A percentile compares a stretch with the other conserved stretches of the same genome.
These are phyloP conservation scores for Mastacembelus armatus DNA, from an alignment of 2,797 vertebrate genomes.

Conservation along the genomic window DNA sequence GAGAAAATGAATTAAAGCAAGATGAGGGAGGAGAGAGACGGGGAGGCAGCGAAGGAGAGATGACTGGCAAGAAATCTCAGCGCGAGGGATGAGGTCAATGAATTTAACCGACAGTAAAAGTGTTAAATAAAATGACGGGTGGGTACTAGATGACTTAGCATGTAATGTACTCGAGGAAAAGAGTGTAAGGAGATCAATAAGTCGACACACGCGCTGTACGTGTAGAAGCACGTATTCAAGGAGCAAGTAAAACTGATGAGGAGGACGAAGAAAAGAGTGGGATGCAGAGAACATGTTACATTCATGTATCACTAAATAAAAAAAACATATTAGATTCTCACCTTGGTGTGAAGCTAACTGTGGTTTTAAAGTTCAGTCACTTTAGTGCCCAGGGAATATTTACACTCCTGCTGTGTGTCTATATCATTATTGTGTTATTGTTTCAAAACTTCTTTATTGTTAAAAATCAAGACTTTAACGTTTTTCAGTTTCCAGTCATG, in stretches of 20 bases:
- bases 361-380: no score
- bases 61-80: constrained; percentile 51
- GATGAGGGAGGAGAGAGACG: constrained; percentile 31
- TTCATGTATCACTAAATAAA: neutral
- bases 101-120: constrained; percentile 32
- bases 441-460: neutral
- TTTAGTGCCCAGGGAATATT: neutral
- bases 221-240: neutral
- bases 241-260: neutral
- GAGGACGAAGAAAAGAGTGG: constrained; percentile 1
- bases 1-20: constrained; percentile 49
- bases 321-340: no score
- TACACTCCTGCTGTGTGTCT: neutral
- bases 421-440: no score
- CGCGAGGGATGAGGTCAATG: constrained; percentile 31
- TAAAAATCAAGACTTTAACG: neutral
- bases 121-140: constrained; percentile 59
- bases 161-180: constrained; percentile 36
- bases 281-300: neutral
- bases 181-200: constrained; percentile 38
- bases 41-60: constrained; percentile 20
- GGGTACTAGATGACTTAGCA: constrained; percentile 52
- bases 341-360: neutral
- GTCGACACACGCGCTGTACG: constrained; percentile 2
- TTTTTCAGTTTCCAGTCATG: neutral